phyloP scores from a whole-genome alignment of 92 coral and sea anemone genomes.

The Siderastrea siderea region DNA sequence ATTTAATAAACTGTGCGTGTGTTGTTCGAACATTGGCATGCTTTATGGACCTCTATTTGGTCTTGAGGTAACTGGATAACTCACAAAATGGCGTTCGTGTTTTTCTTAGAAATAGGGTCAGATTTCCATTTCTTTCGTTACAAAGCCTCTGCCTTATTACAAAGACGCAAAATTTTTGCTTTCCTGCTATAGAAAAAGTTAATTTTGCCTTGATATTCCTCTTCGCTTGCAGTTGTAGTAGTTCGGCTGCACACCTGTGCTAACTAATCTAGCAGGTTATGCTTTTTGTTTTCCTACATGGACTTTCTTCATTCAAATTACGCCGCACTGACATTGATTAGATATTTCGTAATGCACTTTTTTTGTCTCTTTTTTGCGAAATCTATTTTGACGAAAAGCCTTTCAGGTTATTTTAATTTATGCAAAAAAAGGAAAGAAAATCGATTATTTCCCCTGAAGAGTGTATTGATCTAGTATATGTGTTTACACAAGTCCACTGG shows the following conservation, averaged over 20 bases:
- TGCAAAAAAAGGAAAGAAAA: background rate
- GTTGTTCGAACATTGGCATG: background rate
- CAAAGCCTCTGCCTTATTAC: background rate
- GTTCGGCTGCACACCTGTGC: constrained; percentile 19
- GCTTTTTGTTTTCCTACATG: background rate
- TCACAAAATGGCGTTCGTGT: too few species aligned
- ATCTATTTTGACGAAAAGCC: background rate
- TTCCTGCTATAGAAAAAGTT: background rate
- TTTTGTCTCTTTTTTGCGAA: background rate
- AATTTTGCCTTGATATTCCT: background rate
- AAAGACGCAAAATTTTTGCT: background rate
- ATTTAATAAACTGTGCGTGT: background rate
- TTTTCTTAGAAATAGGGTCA: background rate
- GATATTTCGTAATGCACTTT: background rate
- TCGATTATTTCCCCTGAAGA: background rate
- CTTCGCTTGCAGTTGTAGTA: background rate
- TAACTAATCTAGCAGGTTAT: background rate
- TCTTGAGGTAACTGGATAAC: background rate
- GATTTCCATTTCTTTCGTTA: background rate
- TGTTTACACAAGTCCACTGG: background rate
- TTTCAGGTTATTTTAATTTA: background rate
- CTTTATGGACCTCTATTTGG: background rate
- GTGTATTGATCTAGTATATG: background rate
- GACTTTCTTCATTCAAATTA: background rate
- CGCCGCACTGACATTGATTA: background rate